phyloP scores from a whole-genome alignment of 2,888 invertebrate genomes.

The Spicauda simplicius region DNA sequence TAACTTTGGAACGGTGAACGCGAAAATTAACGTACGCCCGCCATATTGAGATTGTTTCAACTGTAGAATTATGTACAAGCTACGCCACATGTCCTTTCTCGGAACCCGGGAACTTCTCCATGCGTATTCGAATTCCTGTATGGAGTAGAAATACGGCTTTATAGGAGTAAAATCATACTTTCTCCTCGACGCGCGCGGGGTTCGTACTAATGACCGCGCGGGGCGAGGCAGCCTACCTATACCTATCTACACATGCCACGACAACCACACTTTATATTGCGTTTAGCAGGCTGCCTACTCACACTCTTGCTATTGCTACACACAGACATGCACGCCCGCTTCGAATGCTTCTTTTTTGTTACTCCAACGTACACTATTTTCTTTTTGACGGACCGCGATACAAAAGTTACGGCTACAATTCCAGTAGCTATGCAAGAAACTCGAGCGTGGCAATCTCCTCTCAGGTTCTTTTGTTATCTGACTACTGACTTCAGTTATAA shows the following conservation, averaged over 20 bases:
- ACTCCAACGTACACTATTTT: conserved; percentile 79
- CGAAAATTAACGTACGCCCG: conserved; percentile 65
- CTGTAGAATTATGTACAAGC: conserved; percentile 77
- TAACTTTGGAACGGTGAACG: conserved; percentile 43
- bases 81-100: conserved; percentile 77
- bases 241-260: conserved; percentile 67
- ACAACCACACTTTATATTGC: conserved; percentile 84
- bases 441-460: conserved; percentile 16
- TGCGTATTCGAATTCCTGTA: conserved; percentile 84
- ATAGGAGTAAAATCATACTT: conserved; percentile 85
- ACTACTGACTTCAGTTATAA: background rate
- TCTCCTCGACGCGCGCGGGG: conserved; percentile 76
- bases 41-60: conserved; percentile 80
- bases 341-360: conserved; percentile 70
- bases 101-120: conserved; percentile 75
- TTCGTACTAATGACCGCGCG: conserved; percentile 83
- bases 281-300: conserved; percentile 82
- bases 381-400: conserved; percentile 61
- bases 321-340: conserved; percentile 55
- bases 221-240: conserved; percentile 75
- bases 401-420: conserved; percentile 33
- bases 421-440: conserved; percentile 31
- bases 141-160: conserved; percentile 85
- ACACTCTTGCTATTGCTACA: conserved; percentile 58
- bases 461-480: conserved; percentile 13